Evolutionary conservation across 1,140 invertebrate species (phyloP).

Genomic region (Drosophila novamexicana): DNA sequence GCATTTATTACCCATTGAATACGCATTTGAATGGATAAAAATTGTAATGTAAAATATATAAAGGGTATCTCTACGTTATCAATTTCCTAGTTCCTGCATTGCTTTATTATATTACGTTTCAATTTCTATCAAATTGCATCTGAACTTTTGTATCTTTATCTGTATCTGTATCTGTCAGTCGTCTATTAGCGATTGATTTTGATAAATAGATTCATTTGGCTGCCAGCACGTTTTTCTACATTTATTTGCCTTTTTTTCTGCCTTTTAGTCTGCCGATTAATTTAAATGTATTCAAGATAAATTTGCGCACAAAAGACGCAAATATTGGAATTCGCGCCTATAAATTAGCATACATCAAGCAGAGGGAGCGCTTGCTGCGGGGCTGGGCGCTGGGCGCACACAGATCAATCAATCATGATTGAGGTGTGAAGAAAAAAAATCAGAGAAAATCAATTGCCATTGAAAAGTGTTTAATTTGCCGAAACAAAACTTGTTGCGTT

Average conservation of each 20-base stretch:
- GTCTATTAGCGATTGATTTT: conserved; percentile 34
- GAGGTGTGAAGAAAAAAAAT: conserved; percentile 23
- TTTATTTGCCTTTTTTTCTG: neutral
- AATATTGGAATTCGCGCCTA: conserved; percentile 6
- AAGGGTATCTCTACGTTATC: too few relatives aligned
- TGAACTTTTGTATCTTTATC: conserved; percentile 13
- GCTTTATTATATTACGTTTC: neutral
- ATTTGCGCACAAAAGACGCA: conserved; percentile 9
- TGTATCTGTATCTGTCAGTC: conserved; percentile 2
- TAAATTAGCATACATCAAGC: conserved; percentile 23
- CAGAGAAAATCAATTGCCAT: conserved; percentile 28
- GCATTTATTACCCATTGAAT: too few relatives aligned
- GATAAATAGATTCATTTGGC: conserved; percentile 44
- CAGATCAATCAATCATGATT: conserved; percentile 45
- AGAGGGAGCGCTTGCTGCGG: neutral
- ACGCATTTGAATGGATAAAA: too few relatives aligned
- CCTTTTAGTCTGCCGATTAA: conserved; percentile 22
- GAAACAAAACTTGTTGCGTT: conserved; percentile 22
- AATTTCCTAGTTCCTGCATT: neutral
- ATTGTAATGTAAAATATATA: too few relatives aligned
- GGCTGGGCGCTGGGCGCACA: neutral
- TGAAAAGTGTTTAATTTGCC: conserved; percentile 21
- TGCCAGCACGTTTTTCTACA: conserved; percentile 1
- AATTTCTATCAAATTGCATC: conserved; percentile 3
- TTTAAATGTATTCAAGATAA: conserved; percentile 45